These are phyloP conservation scores for Panurus biarmicus DNA, from an alignment of 2,113 vertebrate species.

Conservation along the genomic window DNA sequence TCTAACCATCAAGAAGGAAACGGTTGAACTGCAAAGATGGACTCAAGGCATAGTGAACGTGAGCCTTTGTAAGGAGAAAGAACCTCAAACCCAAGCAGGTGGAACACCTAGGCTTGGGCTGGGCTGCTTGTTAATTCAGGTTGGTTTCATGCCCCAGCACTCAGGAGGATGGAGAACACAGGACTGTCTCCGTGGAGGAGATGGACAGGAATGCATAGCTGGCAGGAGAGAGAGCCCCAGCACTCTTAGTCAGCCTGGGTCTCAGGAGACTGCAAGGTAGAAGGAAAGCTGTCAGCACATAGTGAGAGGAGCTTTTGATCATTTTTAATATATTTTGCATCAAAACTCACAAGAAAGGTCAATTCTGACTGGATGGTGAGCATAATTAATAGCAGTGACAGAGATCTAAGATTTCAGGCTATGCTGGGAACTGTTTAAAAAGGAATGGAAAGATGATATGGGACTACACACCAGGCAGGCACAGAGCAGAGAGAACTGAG, in stretches of 20 bases:
- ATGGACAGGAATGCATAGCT: rapidly evolving
- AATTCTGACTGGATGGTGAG: not conserved
- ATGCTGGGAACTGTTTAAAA: not conserved
- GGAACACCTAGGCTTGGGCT: not conserved
- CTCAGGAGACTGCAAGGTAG: not conserved
- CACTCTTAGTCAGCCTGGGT: not conserved
- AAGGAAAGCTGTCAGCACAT: not conserved
- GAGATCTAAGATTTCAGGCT: not conserved
- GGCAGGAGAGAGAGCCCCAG: not conserved
- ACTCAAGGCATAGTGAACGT: not conserved
- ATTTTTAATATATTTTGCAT: not conserved
- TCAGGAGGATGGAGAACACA: not conserved
- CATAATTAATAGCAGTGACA: not conserved
- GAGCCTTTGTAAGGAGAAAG: not conserved
- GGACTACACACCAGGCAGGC: not conserved
- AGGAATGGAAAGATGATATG: not conserved
- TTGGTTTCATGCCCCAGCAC: rapidly evolving
- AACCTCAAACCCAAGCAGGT: not conserved
- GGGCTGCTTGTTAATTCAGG: not conserved
- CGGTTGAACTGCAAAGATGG: not conserved
- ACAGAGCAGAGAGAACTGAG: not conserved
- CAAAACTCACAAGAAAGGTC: not conserved
- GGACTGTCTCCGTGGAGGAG: not conserved
- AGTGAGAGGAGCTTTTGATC: not conserved
- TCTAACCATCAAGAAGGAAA: not conserved